A percentile compares a stretch with the other conserved stretches of the same genome.
phyloP scores from a whole-genome alignment of 1,140 invertebrate genomes.

The Hylaeus volcanicus region DNA sequence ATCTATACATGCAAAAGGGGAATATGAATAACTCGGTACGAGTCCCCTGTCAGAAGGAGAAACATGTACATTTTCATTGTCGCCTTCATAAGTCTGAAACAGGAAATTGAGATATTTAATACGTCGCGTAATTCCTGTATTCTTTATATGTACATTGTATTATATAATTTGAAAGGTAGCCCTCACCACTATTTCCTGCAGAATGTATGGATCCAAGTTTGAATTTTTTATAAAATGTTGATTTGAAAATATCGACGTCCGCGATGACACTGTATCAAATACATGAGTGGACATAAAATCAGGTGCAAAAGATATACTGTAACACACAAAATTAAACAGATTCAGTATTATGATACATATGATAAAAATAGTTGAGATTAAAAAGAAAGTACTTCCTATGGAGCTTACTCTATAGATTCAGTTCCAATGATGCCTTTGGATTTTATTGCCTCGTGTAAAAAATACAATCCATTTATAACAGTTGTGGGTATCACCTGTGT shows the following conservation, averaged over 20 bases:
- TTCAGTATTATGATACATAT: not conserved
- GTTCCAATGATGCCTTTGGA: slow-evolving; percentile 39
- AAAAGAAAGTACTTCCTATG: not conserved
- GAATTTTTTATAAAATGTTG: not conserved
- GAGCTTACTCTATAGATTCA: slow-evolving; percentile 53
- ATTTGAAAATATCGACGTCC: not conserved
- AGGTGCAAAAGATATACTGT: not conserved
- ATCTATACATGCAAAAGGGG: not conserved
- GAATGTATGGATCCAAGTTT: not conserved
- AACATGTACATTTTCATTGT: not conserved
- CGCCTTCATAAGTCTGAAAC: not conserved
- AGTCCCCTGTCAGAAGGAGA: not conserved
- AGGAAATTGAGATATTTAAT: not conserved
- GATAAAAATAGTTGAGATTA: not conserved
- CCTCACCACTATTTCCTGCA: not conserved
- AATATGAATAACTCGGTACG: not conserved
- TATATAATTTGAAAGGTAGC: not conserved
- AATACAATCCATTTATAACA: slow-evolving; percentile 50
- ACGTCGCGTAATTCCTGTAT: not conserved
- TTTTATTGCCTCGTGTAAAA: slow-evolving; percentile 46
- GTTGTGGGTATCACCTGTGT: slow-evolving; percentile 30
- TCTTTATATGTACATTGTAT: not conserved
- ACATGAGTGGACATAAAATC: slow-evolving; percentile 20
- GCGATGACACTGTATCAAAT: slow-evolving; percentile 10
- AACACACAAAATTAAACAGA: not conserved